Percentiles rank a stretch among this genome's conserved stretches.
Evolutionary conservation across 1,140 invertebrate species (phyloP).

Genomic region (Grapholita molesta): DNA sequence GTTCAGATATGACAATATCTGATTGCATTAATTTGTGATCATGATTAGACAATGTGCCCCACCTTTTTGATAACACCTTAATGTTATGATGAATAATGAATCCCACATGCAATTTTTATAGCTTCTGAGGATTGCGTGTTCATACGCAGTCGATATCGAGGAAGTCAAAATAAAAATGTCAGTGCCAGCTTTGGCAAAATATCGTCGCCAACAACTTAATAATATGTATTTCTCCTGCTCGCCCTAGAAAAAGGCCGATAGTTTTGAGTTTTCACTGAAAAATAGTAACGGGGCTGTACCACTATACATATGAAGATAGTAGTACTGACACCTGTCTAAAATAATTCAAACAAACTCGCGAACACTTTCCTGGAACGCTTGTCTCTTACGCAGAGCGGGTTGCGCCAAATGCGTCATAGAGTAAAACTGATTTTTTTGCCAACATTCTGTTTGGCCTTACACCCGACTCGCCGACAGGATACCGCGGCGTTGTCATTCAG

Average conservation of each 20-base stretch:
- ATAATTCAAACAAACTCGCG: not conserved
- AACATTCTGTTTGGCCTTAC: constrained; percentile 15
- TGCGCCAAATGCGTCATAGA: constrained; percentile 31
- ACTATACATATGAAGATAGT: not conserved
- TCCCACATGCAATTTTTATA: no score
- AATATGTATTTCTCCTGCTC: not conserved
- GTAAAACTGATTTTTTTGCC: constrained; percentile 15
- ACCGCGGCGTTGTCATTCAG: constrained; percentile 42
- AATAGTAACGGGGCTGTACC: not conserved
- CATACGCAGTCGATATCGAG: no score
- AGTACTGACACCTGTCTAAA: not conserved
- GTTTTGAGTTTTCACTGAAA: not conserved
- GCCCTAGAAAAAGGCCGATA: not conserved
- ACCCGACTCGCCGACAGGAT: constrained; percentile 40
- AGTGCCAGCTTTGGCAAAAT: not conserved
- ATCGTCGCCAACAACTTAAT: no score
- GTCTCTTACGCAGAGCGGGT: constrained; percentile 9
- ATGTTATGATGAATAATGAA: no score
- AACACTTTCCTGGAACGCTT: not conserved
- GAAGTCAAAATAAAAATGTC: no score
- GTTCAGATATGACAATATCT: not conserved
- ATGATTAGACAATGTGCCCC: no score
- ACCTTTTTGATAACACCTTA: no score
- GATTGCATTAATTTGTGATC: not conserved
- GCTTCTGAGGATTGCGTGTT: no score